These are phyloP conservation scores for Aromia moschata DNA, from an alignment of 2,888 invertebrate genomes.

Conservation along the genomic window DNA sequence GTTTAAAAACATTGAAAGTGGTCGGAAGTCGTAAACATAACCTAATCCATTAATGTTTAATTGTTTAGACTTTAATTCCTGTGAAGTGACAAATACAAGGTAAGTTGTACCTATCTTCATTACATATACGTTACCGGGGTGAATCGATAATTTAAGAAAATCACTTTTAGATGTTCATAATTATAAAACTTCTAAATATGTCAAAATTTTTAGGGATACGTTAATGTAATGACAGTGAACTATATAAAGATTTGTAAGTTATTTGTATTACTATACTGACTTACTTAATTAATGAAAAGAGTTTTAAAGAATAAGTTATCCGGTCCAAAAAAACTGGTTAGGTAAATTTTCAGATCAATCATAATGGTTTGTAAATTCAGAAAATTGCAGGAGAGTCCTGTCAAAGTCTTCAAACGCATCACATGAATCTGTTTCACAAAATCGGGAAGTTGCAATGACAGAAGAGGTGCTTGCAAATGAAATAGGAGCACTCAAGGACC, in stretches of 20 bases:
- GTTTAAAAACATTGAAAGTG: too few species aligned
- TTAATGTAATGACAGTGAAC: conserved; percentile 33
- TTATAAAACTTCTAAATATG: neutral
- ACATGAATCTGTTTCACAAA: conserved; percentile 33
- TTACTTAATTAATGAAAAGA: conserved; percentile 47
- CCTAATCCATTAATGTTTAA: too few species aligned
- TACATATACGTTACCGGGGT: too few species aligned
- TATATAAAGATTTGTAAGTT: conserved; percentile 31
- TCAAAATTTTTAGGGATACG: conserved; percentile 37
- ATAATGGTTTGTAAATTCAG: conserved; percentile 26
- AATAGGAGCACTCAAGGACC: conserved; percentile 54
- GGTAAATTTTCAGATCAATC: conserved; percentile 43
- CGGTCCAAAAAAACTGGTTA: conserved; percentile 50
- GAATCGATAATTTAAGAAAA: too few species aligned
- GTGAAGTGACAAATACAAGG: too few species aligned
- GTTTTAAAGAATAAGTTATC: conserved; percentile 50
- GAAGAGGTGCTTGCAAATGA: conserved; percentile 48
- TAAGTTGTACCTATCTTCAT: too few species aligned
- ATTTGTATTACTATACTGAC: conserved; percentile 22
- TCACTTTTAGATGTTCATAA: too few species aligned
- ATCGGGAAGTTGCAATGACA: conserved; percentile 33
- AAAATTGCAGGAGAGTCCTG: conserved; percentile 46
- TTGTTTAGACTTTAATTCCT: too few species aligned
- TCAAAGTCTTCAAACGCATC: conserved; percentile 44
- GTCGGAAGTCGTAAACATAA: too few species aligned